These are phyloP conservation scores for Globodera ellingtonae DNA, from an alignment of 1,140 invertebrate genomes.

Conservation along the genomic window DNA sequence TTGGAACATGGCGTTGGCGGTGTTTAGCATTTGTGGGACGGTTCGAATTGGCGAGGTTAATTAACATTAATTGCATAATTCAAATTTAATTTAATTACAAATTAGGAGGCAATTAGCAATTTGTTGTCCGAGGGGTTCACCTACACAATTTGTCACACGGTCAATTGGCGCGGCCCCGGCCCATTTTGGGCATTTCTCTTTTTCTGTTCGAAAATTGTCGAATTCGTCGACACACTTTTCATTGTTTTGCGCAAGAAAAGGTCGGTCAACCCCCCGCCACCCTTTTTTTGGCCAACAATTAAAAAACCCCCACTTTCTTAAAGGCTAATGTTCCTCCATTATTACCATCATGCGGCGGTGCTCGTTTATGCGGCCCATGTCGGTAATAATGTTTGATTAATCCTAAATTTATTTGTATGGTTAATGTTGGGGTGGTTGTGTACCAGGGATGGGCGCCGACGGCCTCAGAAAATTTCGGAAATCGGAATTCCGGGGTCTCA, in stretches of 20 bases:
- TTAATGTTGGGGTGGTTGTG: too few relatives aligned
- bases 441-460: too few relatives aligned
- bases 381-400: constrained; percentile 70
- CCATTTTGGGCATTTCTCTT: constrained; percentile 48
- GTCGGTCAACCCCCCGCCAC: too few relatives aligned
- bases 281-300: too few relatives aligned
- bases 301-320: too few relatives aligned
- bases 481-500: too few relatives aligned
- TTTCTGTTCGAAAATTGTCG: constrained; percentile 44
- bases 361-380: constrained; percentile 82
- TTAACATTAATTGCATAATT: constrained; percentile 16
- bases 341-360: constrained; percentile 71
- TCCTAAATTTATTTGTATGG: too few relatives aligned
- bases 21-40: constrained; percentile 91
- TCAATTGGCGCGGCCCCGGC: constrained; percentile 26
- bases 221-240: constrained; percentile 52
- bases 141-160: constrained; percentile 40
- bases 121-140: constrained; percentile 67
- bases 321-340: constrained; percentile 51
- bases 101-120: constrained; percentile 63
- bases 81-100: too few relatives aligned
- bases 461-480: too few relatives aligned
- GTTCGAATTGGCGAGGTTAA: constrained; percentile 67
- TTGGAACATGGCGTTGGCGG: constrained; percentile 86
- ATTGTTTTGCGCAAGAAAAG: constrained; percentile 52